Percentiles rank a stretch among this genome's conserved stretches.
phyloP scores from a whole-genome alignment of 2,888 invertebrate genomes.

The Epinotia demarniana region DNA sequence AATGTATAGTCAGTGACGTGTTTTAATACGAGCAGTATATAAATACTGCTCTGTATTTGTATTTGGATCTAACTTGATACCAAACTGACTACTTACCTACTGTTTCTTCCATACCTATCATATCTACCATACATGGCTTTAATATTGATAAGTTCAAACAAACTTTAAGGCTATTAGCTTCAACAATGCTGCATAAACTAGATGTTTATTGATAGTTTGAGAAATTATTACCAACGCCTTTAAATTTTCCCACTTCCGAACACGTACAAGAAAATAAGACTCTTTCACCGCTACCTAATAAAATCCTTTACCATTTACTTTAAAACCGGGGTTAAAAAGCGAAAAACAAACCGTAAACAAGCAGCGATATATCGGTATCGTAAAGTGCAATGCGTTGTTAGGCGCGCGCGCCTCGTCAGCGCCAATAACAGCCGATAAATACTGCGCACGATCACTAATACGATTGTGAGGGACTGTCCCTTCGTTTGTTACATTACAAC shows the following conservation, averaged over 20 bases:
- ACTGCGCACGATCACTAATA: constrained; percentile 30
- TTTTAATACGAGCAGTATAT: not conserved
- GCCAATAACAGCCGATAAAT: constrained; percentile 28
- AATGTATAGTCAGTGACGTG: not conserved
- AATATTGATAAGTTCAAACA: not conserved
- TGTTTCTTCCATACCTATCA: not conserved
- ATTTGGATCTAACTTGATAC: not conserved
- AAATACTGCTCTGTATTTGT: too few species aligned
- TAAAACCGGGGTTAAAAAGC: constrained; percentile 22
- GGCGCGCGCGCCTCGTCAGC: constrained; percentile 23
- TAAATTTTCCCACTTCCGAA: not conserved
- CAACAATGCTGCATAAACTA: not conserved
- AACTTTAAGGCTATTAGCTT: too few species aligned
- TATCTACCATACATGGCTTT: not conserved
- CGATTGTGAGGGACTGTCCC: constrained; percentile 23
- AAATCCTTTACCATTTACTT: constrained; percentile 41
- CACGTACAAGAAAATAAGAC: not conserved
- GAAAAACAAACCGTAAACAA: constrained; percentile 43
- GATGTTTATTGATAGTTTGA: not conserved
- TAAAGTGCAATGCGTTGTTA: constrained; percentile 44
- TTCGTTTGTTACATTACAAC: constrained; percentile 4
- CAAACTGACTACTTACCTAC: not conserved
- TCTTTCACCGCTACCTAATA: constrained; percentile 33
- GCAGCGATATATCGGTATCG: constrained; percentile 44
- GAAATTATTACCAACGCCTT: not conserved